phyloP scores from a whole-genome alignment of 2,797 vertebrate species.

The Gouania willdenowi region DNA sequence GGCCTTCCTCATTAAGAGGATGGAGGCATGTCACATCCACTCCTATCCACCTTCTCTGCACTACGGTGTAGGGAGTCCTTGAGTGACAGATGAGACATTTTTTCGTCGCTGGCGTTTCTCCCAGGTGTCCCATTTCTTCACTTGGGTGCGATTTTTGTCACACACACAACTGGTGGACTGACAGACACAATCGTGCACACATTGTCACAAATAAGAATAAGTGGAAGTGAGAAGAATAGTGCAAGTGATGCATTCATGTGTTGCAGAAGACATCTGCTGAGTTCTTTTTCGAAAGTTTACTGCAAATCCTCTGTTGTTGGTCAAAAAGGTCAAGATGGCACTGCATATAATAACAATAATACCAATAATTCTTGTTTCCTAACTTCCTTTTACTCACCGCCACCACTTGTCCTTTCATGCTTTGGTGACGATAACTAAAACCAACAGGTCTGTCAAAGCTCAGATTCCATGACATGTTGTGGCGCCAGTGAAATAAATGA shows the following conservation, averaged over 20 bases:
- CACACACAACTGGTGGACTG: constrained; percentile 3
- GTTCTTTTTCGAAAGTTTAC: constrained; percentile 3
- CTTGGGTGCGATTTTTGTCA: constrained; percentile 3
- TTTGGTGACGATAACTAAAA: background rate
- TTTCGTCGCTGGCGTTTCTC: constrained; percentile 47
- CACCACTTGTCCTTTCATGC: too few relatives aligned
- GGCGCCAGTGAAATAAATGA: too few relatives aligned
- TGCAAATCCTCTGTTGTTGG: too few relatives aligned
- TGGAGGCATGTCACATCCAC: constrained; percentile 44
- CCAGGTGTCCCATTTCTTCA: constrained; percentile 50
- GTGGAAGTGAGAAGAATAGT: background rate
- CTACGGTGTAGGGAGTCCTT: constrained; percentile 24
- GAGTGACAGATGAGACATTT: constrained; percentile 74
- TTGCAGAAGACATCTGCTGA: constrained; percentile 26
- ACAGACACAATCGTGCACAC: constrained; percentile 3
- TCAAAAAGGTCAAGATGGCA: too few relatives aligned
- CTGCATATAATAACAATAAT: too few relatives aligned
- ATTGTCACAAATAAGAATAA: constrained; percentile 4
- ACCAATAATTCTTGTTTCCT: too few relatives aligned
- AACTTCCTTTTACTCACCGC: too few relatives aligned
- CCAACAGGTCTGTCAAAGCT: too few relatives aligned
- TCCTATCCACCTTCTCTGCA: constrained; percentile 21
- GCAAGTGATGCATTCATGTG: constrained; percentile 8
- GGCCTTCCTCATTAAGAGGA: constrained; percentile 66
- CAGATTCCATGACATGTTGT: too few relatives aligned